Evolutionary conservation across 2,113 vertebrate genomes (phyloP).

Genomic region (Patagioenas fasciata): DNA sequence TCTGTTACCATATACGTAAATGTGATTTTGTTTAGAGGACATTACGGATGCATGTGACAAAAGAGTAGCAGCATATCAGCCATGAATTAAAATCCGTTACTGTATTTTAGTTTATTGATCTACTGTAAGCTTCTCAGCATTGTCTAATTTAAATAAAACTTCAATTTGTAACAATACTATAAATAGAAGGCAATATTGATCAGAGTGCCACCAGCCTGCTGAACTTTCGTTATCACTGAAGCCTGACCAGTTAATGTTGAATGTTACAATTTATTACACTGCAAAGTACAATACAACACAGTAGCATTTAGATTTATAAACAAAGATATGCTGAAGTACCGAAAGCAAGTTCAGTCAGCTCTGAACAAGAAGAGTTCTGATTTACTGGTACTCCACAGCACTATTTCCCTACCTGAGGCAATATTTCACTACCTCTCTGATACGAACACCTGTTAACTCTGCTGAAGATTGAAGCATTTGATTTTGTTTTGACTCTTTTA

Average conservation of each 20-base stretch:
- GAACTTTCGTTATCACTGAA: slow-evolving; percentile 76
- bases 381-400: background rate
- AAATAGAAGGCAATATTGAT: slow-evolving; percentile 80
- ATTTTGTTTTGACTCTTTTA: slow-evolving; percentile 3
- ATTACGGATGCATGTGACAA: slow-evolving; percentile 33
- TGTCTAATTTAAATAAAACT: slow-evolving; percentile 83
- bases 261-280: slow-evolving; percentile 74
- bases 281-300: slow-evolving; percentile 55
- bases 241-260: slow-evolving; percentile 75
- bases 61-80: slow-evolving; percentile 36
- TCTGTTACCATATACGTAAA: background rate
- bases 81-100: slow-evolving; percentile 72
- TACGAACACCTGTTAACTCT: background rate
- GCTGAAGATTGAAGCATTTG: slow-evolving; percentile 8
- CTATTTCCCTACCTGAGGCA: background rate
- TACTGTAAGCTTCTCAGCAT: slow-evolving; percentile 55
- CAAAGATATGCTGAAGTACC: slow-evolving; percentile 33
- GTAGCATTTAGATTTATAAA: slow-evolving; percentile 54
- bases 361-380: background rate
- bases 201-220: slow-evolving; percentile 56
- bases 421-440: background rate
- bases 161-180: slow-evolving; percentile 80
- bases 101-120: slow-evolving; percentile 77
- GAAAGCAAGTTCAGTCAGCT: slow-evolving; percentile 4
- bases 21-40: background rate